Evolutionary conservation across 2,888 invertebrate species (phyloP).

Genomic region (Hyppa rectilinea): DNA sequence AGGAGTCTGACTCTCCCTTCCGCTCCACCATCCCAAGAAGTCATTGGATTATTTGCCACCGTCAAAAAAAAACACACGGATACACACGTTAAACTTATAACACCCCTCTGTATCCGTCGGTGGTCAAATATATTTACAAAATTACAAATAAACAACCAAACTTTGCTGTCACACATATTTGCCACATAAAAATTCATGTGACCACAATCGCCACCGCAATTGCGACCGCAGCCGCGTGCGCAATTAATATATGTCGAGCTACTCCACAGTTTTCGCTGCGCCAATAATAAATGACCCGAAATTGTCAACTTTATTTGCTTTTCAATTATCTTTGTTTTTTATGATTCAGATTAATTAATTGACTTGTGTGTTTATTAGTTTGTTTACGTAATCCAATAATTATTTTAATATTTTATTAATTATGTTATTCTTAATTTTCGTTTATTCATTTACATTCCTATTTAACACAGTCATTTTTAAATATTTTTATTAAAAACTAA

Average conservation of each 20-base stretch:
- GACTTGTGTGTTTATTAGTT: not conserved
- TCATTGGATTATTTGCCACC: too few species aligned
- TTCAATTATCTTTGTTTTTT: constrained; percentile 62
- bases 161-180: constrained; percentile 46
- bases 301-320: constrained; percentile 64
- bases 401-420: not conserved
- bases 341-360: constrained; percentile 39
- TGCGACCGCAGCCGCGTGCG: constrained; percentile 54
- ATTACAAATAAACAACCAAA: constrained; percentile 48
- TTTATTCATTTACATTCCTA: too few species aligned
- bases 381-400: not conserved
- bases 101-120: too few species aligned
- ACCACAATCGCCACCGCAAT: constrained; percentile 50
- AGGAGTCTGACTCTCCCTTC: too few species aligned
- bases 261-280: constrained; percentile 62
- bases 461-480: too few species aligned
- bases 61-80: too few species aligned
- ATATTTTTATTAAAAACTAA: too few species aligned
- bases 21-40: too few species aligned
- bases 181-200: constrained; percentile 52
- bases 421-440: not conserved
- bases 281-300: constrained; percentile 62
- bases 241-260: constrained; percentile 66
- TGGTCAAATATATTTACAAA: too few species aligned
- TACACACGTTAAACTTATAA: too few species aligned